Evolutionary conservation across 2,888 invertebrate genomes (phyloP).

Genomic region (Lymantria monacha): DNA sequence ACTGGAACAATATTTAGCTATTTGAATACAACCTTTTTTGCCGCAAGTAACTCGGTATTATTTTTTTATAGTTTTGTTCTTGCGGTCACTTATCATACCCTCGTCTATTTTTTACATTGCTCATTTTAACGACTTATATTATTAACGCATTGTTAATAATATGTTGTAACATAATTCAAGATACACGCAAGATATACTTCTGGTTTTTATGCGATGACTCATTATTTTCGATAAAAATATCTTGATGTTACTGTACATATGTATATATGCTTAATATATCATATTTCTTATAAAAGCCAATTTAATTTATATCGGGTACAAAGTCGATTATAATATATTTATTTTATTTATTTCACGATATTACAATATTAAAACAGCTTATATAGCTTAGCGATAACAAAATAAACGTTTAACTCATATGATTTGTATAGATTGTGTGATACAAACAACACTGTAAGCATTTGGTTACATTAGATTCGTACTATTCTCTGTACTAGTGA

Average conservation of each 20-base stretch:
- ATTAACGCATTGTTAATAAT: conserved; percentile 27
- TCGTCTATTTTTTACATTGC: conserved; percentile 22
- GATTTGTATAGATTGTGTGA: no score
- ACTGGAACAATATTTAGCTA: conserved; percentile 2
- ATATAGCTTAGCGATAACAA: no score
- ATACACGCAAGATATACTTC: conserved; percentile 15
- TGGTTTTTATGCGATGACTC: conserved; percentile 15
- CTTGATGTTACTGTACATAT: neutral
- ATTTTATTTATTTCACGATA: no score
- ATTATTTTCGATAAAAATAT: conserved; percentile 4
- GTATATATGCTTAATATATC: neutral
- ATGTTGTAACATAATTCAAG: conserved; percentile 22
- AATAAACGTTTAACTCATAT: no score
- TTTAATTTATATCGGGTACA: no score
- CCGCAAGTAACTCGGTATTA: conserved; percentile 6
- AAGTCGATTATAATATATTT: no score
- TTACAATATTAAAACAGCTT: no score
- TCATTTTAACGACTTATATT: conserved; percentile 15
- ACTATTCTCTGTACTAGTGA: no score
- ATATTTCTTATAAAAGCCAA: no score
- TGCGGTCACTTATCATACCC: conserved; percentile 9
- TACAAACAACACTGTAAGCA: no score
- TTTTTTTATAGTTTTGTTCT: conserved; percentile 13
- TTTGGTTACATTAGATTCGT: no score
- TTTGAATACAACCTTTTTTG: conserved; percentile 11